A percentile compares a stretch with the other conserved stretches of the same genome.
phyloP scores from a whole-genome alignment of 1,140 invertebrate genomes.

The Probaryconus sp. region DNA sequence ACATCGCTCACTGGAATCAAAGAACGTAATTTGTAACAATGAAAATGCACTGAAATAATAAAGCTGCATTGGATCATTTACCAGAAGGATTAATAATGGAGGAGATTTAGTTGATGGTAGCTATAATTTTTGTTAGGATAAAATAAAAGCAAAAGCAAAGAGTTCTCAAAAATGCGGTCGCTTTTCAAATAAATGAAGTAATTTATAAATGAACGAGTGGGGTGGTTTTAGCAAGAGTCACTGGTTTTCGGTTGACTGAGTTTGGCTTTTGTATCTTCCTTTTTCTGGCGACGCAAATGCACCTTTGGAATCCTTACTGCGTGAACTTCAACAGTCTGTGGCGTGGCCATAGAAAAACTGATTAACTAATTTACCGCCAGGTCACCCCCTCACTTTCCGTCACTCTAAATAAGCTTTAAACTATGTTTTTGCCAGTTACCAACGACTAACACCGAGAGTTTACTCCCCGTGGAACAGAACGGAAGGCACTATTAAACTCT shows the following conservation, averaged over 20 bases:
- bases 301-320: constrained; percentile 21
- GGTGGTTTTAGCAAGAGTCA: not conserved
- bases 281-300: constrained; percentile 3
- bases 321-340: constrained; percentile 36
- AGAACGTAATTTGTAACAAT: too few relatives aligned
- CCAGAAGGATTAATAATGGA: too few relatives aligned
- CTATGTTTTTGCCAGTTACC: constrained; percentile 67
- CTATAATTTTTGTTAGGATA: too few relatives aligned
- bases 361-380: constrained; percentile 68
- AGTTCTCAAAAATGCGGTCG: too few relatives aligned
- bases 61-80: too few relatives aligned
- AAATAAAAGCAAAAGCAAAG: too few relatives aligned
- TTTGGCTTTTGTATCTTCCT: constrained; percentile 16
- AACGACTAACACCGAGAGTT: constrained; percentile 45
- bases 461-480: constrained; percentile 37
- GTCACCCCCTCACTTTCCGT: constrained; percentile 41
- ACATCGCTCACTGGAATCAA: too few relatives aligned
- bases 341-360: constrained; percentile 59
- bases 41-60: too few relatives aligned
- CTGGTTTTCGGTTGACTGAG: constrained; percentile 6
- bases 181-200: constrained; percentile 18
- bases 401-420: constrained; percentile 65
- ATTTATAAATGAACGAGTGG: constrained; percentile 7
- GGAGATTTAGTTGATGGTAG: too few relatives aligned
- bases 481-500: constrained; percentile 65